phyloP scores from a whole-genome alignment of 2,797 vertebrate species.

The Lagodon rhomboides region DNA sequence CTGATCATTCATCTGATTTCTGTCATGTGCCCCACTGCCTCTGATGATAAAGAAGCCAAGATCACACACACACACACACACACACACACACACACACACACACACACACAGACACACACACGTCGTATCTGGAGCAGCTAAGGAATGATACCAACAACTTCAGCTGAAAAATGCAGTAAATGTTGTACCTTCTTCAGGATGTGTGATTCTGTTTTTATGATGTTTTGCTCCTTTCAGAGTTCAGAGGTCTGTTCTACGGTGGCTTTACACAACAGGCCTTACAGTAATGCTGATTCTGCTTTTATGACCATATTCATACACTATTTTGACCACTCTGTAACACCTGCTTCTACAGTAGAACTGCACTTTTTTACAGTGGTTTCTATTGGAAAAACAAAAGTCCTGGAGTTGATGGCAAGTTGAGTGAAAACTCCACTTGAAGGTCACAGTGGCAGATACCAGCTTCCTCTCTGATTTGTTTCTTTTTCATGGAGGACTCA shows the following conservation, averaged over 20 bases:
- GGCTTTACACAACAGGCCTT: not conserved
- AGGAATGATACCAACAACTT: not conserved
- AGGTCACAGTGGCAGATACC: slow-evolving; percentile 4
- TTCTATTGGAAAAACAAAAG: not conserved
- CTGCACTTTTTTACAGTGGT: not conserved
- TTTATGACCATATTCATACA: not conserved
- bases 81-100: not conserved
- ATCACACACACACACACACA: not conserved
- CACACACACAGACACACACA: slow-evolving; percentile 1
- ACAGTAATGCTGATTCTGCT: not conserved
- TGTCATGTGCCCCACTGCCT: slow-evolving; percentile 35
- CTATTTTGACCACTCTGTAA: slow-evolving; percentile 9
- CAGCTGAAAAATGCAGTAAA: not conserved
- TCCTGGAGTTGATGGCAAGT: not conserved
- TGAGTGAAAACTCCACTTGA: not conserved
- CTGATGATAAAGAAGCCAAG: slow-evolving; percentile 37
- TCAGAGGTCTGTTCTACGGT: not conserved
- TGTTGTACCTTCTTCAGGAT: not conserved
- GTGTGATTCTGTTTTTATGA: not conserved
- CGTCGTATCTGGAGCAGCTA: not conserved
- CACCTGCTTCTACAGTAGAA: not conserved
- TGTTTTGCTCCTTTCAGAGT: not conserved
- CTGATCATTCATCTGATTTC: slow-evolving; percentile 31
- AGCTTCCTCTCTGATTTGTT: not conserved
- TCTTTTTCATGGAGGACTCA: not conserved